Evolutionary conservation across 2,113 vertebrate genomes (phyloP).

Genomic region (Sceloporus undulatus): DNA sequence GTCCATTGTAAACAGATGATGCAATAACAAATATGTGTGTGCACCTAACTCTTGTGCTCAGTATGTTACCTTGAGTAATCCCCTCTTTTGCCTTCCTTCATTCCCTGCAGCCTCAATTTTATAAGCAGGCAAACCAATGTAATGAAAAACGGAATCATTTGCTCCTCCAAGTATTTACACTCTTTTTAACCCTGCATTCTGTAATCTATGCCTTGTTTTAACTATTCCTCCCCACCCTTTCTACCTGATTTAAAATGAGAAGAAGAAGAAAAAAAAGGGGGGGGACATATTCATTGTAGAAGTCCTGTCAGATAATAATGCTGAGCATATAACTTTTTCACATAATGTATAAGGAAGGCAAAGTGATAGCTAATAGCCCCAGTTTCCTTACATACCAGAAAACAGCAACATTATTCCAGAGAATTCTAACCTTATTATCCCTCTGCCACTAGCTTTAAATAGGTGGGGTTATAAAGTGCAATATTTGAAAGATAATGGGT

Average conservation of each 20-base stretch:
- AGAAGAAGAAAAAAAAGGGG: not conserved
- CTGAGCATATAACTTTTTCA: not conserved
- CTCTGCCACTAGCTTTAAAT: not conserved
- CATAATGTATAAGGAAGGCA: not conserved
- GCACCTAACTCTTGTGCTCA: not conserved
- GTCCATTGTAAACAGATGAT: too few relatives aligned
- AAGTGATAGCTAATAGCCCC: not conserved
- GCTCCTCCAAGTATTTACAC: not conserved
- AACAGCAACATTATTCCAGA: not conserved
- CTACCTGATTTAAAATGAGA: not conserved
- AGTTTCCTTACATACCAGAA: not conserved
- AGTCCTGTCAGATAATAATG: too few relatives aligned
- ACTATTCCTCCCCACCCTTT: not conserved
- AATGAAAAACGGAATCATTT: not conserved
- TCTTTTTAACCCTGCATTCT: not conserved
- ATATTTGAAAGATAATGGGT: not conserved
- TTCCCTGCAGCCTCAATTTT: not conserved
- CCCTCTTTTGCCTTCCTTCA: not conserved
- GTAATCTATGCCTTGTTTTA: too few relatives aligned
- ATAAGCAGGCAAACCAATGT: not conserved
- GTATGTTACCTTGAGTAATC: not conserved
- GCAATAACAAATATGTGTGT: too few relatives aligned
- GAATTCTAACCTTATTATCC: not conserved
- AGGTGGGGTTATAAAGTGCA: not conserved
- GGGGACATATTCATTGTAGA: not conserved